Base-by-base conservation (phyloP, 2,113 vertebrate genomes). In the Bombycilla garrulus region DNA sequence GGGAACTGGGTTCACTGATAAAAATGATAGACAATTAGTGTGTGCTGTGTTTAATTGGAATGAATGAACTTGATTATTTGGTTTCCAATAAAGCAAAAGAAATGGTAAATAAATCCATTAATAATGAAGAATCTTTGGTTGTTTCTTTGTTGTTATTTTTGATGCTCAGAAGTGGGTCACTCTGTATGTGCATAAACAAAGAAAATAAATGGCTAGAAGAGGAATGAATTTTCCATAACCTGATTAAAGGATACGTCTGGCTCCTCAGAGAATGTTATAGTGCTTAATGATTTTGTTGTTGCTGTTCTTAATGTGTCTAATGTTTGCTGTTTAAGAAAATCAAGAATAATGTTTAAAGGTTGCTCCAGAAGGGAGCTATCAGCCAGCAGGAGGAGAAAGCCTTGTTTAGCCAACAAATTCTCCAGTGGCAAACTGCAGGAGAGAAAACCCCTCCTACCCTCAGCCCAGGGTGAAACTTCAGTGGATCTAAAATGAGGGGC, bases 201-300 rank as follows among this genome's bases (percentile, higher is more conserved):
- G 95, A 97, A 98, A 97, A 98, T 93, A 94, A 96, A 98, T 97
- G 95, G 70, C 87, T 81, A 28, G 95, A 93, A 97, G 67, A 96
- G 95, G 96, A 96, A 97, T 95, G 96, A 97, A 97, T 97, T 97
- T 98, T 96, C 96, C 90, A 62, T 97, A 98, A 98, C 95, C 96
- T 83, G 96, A 98, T 98, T 98, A 98, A 97, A 97, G 95, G 88
- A 56, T 97, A 92, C 15, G 78, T 93, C 96, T 95, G 97, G 96
- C 95, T 98, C 97, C 97, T 97, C 54, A 40, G 97, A 98, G 96
- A 97, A 97, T 94, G 92, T 31, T 97, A 92, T n/a, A 71, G 91
- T 71, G 94, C 96, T 97, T 98, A 98, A 98, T 97, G 97, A 97
- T 97, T 97, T 97, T 97, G 97, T 97, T 97, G 98, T 96, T 97